Conservation (phyloP, 2,888 invertebrate genomes). For the Prenolepis imparis region DNA sequence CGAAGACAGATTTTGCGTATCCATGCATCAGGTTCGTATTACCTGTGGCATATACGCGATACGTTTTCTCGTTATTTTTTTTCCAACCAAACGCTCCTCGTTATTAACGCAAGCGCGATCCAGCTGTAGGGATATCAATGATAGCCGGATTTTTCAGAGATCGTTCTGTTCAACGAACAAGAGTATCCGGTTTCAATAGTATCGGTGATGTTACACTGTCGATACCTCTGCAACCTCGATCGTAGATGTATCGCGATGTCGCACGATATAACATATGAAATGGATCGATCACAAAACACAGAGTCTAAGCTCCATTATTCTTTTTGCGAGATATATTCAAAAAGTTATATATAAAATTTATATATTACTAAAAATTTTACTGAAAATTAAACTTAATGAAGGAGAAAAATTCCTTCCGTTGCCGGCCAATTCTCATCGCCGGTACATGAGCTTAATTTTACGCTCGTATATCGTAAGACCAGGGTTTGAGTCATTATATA, state of each 20-base stretch:
- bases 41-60: conserved; percentile 54
- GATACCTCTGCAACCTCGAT: conserved; percentile 66
- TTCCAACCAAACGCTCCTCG: conserved; percentile 40
- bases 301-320: conserved; percentile 29
- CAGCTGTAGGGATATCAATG: conserved; percentile 70
- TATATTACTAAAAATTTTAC: background rate
- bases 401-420: background rate
- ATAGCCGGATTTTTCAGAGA: conserved; percentile 68
- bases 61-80: conserved; percentile 42
- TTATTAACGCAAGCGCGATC: conserved; percentile 65
- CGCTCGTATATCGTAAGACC: background rate
- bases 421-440: background rate
- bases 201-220: conserved; percentile 73
- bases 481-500: background rate
- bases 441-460: background rate
- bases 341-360: background rate
- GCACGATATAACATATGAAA: conserved; percentile 26
- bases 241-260: conserved; percentile 45
- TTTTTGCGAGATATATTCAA: conserved; percentile 4
- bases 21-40: conserved; percentile 57
- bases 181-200: conserved; percentile 78
- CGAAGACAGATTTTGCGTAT: conserved; percentile 51
- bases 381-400: conserved; percentile 6
- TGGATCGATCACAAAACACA: conserved; percentile 42
- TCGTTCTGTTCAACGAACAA: conserved; percentile 67